Conservation (phyloP, 2,113 vertebrate species). For the Lepisosteus oculatus region DNA sequence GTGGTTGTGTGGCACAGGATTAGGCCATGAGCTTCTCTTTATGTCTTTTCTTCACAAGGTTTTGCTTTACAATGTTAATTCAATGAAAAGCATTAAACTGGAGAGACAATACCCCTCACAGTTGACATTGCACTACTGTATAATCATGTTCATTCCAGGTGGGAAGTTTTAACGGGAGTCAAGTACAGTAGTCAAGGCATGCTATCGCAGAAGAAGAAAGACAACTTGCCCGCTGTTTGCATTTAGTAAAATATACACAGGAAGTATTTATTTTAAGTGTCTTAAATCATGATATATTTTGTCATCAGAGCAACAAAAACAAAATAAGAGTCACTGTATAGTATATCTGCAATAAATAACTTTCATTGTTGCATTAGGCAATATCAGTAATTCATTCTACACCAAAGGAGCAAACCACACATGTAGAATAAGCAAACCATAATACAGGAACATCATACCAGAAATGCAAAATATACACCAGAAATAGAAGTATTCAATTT, state of each 20-base stretch:
- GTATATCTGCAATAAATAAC: constrained; percentile 77
- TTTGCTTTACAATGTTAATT: no score
- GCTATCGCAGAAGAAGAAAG: neutral
- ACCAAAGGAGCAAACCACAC: constrained; percentile 71
- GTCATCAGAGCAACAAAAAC: constrained; percentile 64
- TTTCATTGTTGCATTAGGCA: constrained; percentile 83
- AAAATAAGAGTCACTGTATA: constrained; percentile 73
- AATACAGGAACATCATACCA: constrained; percentile 78
- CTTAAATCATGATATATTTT: constrained; percentile 41
- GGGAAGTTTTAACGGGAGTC: no score
- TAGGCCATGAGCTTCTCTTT: no score
- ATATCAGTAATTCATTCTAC: constrained; percentile 81
- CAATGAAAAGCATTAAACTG: no score
- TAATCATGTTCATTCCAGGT: no score
- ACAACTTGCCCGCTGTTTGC: neutral
- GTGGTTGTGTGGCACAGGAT: no score
- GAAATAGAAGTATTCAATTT: constrained; percentile 56
- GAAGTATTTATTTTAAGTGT: constrained; percentile 54
- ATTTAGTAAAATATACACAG: constrained; percentile 73
- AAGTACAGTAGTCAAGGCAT: no score
- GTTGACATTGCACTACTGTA: no score
- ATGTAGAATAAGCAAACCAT: constrained; percentile 70
- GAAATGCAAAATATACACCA: constrained; percentile 74
- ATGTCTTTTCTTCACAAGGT: no score
- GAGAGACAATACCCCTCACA: no score